Conservation (phyloP, 2,888 invertebrate species). For the Lithodes maja region DNA sequence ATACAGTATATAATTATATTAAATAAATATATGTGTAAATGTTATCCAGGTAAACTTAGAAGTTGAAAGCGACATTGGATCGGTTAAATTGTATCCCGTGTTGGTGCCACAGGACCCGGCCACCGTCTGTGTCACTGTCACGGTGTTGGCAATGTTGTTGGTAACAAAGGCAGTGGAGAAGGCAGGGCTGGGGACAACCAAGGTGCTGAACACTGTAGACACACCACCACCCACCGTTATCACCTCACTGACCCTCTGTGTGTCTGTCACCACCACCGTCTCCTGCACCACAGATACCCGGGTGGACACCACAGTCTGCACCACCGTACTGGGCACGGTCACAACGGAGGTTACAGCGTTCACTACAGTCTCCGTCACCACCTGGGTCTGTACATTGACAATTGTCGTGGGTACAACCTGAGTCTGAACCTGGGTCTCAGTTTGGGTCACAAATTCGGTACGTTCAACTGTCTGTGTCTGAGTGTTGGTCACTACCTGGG, state of each 20-base stretch:
- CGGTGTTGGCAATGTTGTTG: conserved; percentile 44
- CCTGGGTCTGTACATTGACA: conserved; percentile 44
- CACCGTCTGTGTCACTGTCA: conserved; percentile 64
- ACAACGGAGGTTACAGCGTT: conserved; percentile 52
- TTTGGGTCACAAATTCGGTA: conserved; percentile 52
- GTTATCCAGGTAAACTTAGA: neutral
- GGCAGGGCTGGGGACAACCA: conserved; percentile 37
- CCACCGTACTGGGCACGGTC: conserved; percentile 54
- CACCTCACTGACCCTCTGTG: conserved; percentile 23
- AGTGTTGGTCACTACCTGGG: conserved; percentile 63
- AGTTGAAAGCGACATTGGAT: conserved; percentile 50
- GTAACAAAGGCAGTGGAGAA: conserved; percentile 47
- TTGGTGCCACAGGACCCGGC: conserved; percentile 40
- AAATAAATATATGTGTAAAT: too few species aligned
- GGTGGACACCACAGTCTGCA: conserved; percentile 62
- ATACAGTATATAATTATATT: too few species aligned
- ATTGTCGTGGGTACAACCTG: conserved; percentile 56
- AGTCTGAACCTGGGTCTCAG: conserved; percentile 54
- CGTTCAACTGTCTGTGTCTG: conserved; percentile 63
- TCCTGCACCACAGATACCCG: conserved; percentile 51
- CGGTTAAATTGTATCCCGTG: conserved; percentile 60
- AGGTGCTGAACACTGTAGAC: conserved; percentile 43
- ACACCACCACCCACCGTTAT: conserved; percentile 44
- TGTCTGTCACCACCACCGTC: conserved; percentile 54
- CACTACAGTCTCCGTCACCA: conserved; percentile 43